These are phyloP conservation scores for Aricia artaxerxes DNA, from an alignment of 2,888 invertebrate genomes.

Conservation along the genomic window DNA sequence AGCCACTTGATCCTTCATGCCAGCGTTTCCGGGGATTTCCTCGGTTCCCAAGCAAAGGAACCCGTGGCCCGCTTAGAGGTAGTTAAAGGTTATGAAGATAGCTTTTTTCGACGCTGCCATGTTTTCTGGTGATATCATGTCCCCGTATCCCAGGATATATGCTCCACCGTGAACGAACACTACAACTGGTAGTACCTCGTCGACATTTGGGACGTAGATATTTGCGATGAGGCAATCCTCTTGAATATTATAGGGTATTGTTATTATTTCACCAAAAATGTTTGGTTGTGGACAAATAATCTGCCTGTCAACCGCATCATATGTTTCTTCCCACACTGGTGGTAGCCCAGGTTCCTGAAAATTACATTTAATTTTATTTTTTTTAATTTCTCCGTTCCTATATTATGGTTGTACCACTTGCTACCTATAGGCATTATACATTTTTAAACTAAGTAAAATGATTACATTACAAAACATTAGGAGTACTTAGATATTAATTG, in stretches of 20 bases:
- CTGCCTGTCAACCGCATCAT: slow-evolving; percentile 45
- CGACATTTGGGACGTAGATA: slow-evolving; percentile 43
- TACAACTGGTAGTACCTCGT: slow-evolving; percentile 53
- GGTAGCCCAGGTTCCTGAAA: slow-evolving; percentile 51
- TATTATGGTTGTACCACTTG: too few relatives aligned
- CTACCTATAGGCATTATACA: too few relatives aligned
- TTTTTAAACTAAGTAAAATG: too few relatives aligned
- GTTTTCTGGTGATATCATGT: slow-evolving; percentile 38
- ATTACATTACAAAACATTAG: too few relatives aligned
- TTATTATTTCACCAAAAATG: not conserved
- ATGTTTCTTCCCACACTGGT: slow-evolving; percentile 46
- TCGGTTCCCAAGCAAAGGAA: slow-evolving; percentile 57
- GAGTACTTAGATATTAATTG: too few relatives aligned
- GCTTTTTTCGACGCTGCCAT: slow-evolving; percentile 48
- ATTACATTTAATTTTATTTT: not conserved
- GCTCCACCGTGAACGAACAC: slow-evolving; percentile 66
- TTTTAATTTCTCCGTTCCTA: too few relatives aligned
- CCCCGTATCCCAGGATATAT: slow-evolving; percentile 55
- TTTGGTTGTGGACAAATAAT: slow-evolving; percentile 48
- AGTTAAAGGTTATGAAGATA: slow-evolving; percentile 54
- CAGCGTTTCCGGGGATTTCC: slow-evolving; percentile 58
- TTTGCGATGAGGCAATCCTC: slow-evolving; percentile 47
- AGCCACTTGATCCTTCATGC: slow-evolving; percentile 60
- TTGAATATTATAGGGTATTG: not conserved
- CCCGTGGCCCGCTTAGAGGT: slow-evolving; percentile 52